These are phyloP conservation scores for Notarius quadriscutis DNA, from an alignment of 2,113 vertebrate species.

Conservation along the genomic window DNA sequence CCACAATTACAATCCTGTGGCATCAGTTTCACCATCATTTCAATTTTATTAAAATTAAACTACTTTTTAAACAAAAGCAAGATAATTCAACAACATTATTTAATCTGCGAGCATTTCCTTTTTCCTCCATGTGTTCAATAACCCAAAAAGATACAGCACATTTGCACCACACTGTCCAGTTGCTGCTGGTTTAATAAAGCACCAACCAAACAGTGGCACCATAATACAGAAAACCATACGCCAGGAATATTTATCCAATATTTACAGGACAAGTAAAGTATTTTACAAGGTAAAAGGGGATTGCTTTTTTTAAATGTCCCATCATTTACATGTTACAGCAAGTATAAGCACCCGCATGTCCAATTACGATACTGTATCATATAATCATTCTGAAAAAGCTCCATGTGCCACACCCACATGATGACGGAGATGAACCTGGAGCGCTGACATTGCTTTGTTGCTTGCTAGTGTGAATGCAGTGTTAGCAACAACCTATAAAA, in stretches of 20 bases:
- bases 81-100: not conserved
- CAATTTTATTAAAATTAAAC: too few species aligned
- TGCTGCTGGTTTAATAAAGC: too few species aligned
- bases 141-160: too few species aligned
- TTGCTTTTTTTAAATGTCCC: not conserved
- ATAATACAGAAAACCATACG: too few species aligned
- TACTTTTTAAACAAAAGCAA: too few species aligned
- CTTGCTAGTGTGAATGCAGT: not conserved
- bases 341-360: not conserved
- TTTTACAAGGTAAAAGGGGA: not conserved
- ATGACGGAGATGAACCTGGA: not conserved
- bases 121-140: too few species aligned
- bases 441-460: not conserved
- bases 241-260: not conserved
- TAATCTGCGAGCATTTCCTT: too few species aligned
- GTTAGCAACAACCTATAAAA: not conserved
- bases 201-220: not conserved
- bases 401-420: not conserved
- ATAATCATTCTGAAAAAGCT: not conserved
- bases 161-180: too few species aligned
- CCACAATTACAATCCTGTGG: too few species aligned
- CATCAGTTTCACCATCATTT: too few species aligned
- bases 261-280: not conserved
- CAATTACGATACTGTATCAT: too few species aligned
- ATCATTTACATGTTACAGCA: not conserved